Conservation (phyloP, 2,888 invertebrate species). For the Orthosia gracilis region DNA sequence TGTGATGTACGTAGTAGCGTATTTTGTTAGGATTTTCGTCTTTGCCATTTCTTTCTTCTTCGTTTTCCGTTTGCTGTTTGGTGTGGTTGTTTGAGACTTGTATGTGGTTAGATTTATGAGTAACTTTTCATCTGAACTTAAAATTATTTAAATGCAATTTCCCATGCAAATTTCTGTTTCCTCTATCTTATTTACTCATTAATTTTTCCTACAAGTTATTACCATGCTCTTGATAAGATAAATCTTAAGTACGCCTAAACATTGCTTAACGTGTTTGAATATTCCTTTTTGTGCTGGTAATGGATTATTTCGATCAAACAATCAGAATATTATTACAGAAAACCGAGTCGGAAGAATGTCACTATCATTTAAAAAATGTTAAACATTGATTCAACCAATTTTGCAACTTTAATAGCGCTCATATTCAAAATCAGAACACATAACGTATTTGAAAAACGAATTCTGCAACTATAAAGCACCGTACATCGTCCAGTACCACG, state of each 20-base stretch:
- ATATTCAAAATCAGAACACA: neutral
- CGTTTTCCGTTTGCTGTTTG: neutral
- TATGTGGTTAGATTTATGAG: neutral
- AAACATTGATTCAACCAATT: neutral
- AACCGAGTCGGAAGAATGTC: no score
- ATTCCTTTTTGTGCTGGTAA: no score
- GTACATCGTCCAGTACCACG: conserved; percentile 37
- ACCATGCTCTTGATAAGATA: no score
- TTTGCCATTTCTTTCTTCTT: neutral
- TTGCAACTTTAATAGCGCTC: neutral
- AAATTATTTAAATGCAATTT: no score
- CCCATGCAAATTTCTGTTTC: no score
- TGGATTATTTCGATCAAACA: no score
- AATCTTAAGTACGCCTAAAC: no score
- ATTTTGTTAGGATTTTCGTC: neutral
- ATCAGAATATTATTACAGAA: no score
- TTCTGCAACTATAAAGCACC: conserved; percentile 22
- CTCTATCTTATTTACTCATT: no score
- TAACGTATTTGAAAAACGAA: conserved; percentile 3
- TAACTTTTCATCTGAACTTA: neutral
- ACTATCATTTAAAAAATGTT: neutral
- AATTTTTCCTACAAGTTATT: no score
- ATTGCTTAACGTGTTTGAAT: no score
- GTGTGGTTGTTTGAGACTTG: neutral
- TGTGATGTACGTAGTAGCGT: neutral